Percentiles rank a stretch among this genome's conserved stretches.
Conservation (phyloP, 2,888 invertebrate species). For the Microctonus brassicae region DNA sequence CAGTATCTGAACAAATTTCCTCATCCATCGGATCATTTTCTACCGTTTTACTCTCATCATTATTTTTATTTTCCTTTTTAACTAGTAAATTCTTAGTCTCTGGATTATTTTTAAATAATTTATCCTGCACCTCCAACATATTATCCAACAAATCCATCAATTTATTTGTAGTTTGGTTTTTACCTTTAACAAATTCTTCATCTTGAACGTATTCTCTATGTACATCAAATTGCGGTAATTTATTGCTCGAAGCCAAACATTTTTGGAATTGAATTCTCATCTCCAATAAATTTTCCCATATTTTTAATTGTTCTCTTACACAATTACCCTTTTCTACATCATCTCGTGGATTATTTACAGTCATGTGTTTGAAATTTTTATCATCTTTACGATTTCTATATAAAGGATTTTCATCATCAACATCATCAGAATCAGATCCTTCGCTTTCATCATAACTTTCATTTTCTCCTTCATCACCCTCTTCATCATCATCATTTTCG, state of each 20-base stretch:
- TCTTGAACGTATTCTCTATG: slow-evolving; percentile 71
- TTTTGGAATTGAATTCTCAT: slow-evolving; percentile 90
- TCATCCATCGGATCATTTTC: slow-evolving; percentile 69
- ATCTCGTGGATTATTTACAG: slow-evolving; percentile 72
- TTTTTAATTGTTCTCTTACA: slow-evolving; percentile 78
- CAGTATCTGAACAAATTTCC: slow-evolving; percentile 77
- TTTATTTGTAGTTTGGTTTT: slow-evolving; percentile 72
- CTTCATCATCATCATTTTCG: slow-evolving; percentile 42
- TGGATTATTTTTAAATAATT: slow-evolving; percentile 76
- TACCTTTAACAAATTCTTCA: slow-evolving; percentile 72
- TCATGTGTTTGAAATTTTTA: slow-evolving; percentile 73
- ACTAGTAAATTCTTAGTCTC: slow-evolving; percentile 75
- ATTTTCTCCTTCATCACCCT: slow-evolving; percentile 38
- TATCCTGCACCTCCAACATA: slow-evolving; percentile 74
- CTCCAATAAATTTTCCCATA: slow-evolving; percentile 91
- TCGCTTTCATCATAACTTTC: slow-evolving; percentile 51
- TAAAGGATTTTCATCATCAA: slow-evolving; percentile 66
- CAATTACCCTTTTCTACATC: slow-evolving; percentile 78
- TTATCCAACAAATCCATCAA: slow-evolving; percentile 77
- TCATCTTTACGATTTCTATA: slow-evolving; percentile 61
- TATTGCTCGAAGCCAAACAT: slow-evolving; percentile 81
- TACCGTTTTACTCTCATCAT: slow-evolving; percentile 56
- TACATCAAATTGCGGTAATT: slow-evolving; percentile 78
- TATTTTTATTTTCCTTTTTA: slow-evolving; percentile 55
- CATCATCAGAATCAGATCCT: slow-evolving; percentile 54